phyloP scores from a whole-genome alignment of 2,888 invertebrate genomes.

The Sclerodermus sp. region DNA sequence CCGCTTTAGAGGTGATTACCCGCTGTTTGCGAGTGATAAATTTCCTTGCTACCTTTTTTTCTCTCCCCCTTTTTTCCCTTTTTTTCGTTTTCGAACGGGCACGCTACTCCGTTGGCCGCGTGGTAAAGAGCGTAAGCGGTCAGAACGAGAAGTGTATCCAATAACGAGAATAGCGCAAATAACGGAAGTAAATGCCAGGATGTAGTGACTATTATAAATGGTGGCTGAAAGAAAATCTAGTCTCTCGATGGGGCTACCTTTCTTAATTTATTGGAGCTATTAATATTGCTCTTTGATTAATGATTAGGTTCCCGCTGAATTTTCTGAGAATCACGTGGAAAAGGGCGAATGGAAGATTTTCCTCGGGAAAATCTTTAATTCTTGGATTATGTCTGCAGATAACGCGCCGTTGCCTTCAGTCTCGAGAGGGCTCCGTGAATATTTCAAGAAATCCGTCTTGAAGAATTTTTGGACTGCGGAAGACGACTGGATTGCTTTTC shows the following conservation, averaged over 20 bases:
- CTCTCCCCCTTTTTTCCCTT: background rate
- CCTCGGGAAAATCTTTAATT: too few relatives aligned
- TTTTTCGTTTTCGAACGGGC: constrained; percentile 15
- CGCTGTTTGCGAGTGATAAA: constrained; percentile 26
- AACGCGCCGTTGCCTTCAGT: too few relatives aligned
- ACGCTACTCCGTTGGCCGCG: constrained; percentile 6
- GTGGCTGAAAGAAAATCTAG: constrained; percentile 7
- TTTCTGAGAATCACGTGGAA: too few relatives aligned
- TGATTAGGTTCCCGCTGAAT: too few relatives aligned
- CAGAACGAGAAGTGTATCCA: constrained; percentile 12
- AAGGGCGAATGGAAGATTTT: too few relatives aligned
- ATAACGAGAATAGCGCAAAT: constrained; percentile 17
- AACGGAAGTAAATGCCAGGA: constrained; percentile 19
- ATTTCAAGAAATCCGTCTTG: too few relatives aligned
- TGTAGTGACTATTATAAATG: constrained; percentile 10
- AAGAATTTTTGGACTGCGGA: too few relatives aligned
- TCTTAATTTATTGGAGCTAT: too few relatives aligned
- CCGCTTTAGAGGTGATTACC: constrained; percentile 21
- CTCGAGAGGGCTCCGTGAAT: too few relatives aligned
- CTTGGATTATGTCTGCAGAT: too few relatives aligned
- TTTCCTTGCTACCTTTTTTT: constrained; percentile 3
- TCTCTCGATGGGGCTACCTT: background rate
- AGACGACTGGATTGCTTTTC: too few relatives aligned
- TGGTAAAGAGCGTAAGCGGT: constrained; percentile 4
- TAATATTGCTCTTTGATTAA: too few relatives aligned